Base-by-base conservation (phyloP, 2,113 vertebrate species). In the Coracopsis vasa region DNA sequence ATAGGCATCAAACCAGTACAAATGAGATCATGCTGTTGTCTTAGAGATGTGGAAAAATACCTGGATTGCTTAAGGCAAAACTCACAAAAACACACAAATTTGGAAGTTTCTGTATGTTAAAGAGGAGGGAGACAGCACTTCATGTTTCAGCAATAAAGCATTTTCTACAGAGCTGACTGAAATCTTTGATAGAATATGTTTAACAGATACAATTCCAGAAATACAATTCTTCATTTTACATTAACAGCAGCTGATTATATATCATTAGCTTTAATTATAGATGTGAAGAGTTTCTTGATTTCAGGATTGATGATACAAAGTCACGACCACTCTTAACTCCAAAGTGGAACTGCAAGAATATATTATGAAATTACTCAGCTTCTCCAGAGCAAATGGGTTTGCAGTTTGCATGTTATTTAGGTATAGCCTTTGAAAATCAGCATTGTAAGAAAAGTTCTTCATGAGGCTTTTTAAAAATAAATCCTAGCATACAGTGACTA, bases 61-160 rank as follows among this genome's bases (percentile, higher is more conserved):
- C 7, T 53, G 28, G 5, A 75, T 71, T 80, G 39, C 62, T 88
- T 67, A 64, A 73, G 7, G 4, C 27, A 29, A 79, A 91, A 60
- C 11, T 80, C 33, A n/a, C 4, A 61, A 75, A 91, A 56, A 4
- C 54, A 17, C 15, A 66, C 11, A 41, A 28, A 67, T 65, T 61
- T 54, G 27, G 12, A 80, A 42, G 10, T 25, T 19, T 27, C n/a
- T 29, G 6, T 51, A 7, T 33, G 3, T 77, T 67, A 64, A 66
- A 60, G 25, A 33, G 21, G 73, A 39, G 64, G 17, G 44, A 44
- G 12, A 9, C 2, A 78, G 2, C 4, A n/a, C 29, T 61, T 48
- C 7, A n/a, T 69, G 6, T 56, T 81, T 60, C 17, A 65, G 6
- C 0, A 0, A 20, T 33, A 75, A 56, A 67, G 3, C 8, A 35